A percentile compares a stretch with the other conserved stretches of the same genome.
Conservation (phyloP, 2,888 invertebrate genomes). For the Xylocampa areola region DNA sequence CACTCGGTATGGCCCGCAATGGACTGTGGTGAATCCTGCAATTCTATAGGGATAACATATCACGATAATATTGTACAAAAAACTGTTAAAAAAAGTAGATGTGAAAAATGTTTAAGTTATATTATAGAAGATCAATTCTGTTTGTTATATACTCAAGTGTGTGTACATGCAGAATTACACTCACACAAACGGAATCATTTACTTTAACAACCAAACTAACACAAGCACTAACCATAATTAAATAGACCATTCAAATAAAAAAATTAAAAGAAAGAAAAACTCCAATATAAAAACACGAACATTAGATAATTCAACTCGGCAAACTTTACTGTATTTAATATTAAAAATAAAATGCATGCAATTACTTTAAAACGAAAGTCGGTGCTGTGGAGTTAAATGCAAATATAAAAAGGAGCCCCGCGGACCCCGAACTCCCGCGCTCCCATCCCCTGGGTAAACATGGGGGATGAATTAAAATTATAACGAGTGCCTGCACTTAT, state of each 20-base stretch:
- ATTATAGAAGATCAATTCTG: no score
- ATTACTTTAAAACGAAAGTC: conserved; percentile 83
- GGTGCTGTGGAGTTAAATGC: conserved; percentile 74
- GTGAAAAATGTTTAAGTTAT: no score
- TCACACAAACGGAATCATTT: no score
- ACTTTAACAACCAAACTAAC: background rate
- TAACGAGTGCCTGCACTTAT: conserved; percentile 65
- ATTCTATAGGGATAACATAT: no score
- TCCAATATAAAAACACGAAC: background rate
- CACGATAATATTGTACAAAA: no score
- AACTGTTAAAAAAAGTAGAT: no score
- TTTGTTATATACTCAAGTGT: no score
- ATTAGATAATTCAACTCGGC: conserved; percentile 27
- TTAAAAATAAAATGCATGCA: conserved; percentile 76
- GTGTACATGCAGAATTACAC: no score
- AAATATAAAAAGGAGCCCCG: conserved; percentile 67
- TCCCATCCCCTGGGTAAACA: conserved; percentile 61
- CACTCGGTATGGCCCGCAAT: no score
- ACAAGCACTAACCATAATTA: conserved; percentile 5
- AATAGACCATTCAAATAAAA: conserved; percentile 7
- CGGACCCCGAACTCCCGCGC: conserved; percentile 20
- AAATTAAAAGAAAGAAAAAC: background rate
- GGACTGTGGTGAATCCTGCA: no score
- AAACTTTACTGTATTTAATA: conserved; percentile 51
- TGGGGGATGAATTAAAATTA: conserved; percentile 78